Conservation (phyloP, 2,113 vertebrate genomes). For the Eclectus roratus region DNA sequence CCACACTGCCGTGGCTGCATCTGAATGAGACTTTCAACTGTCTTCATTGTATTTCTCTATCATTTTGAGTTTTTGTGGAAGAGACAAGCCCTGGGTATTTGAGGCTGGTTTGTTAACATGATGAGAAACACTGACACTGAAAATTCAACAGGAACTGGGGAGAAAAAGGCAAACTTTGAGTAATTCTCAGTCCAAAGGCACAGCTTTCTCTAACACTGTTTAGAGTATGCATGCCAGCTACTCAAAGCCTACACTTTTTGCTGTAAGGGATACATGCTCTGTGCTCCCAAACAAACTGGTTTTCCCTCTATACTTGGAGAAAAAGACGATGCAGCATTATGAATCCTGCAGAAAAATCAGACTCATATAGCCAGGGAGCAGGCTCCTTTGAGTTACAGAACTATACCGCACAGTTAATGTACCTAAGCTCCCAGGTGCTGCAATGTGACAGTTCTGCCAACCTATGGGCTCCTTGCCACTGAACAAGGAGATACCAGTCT, state of each 20-base stretch:
- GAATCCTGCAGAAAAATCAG: not conserved
- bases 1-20: accelerated
- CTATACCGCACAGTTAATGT: not conserved
- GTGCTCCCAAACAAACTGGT: not conserved
- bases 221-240: not conserved
- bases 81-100: not conserved
- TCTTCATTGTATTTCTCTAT: not conserved
- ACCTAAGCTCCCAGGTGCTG: not conserved
- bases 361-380: not conserved
- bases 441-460: not conserved
- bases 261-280: not conserved
- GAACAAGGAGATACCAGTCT: not conserved
- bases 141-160: not conserved
- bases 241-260: not conserved
- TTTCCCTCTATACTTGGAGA: not conserved
- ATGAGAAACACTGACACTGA: not conserved
- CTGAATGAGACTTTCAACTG: not conserved
- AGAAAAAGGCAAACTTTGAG: not conserved
- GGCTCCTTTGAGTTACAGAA: not conserved
- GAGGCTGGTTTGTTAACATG: not conserved
- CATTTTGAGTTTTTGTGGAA: not conserved
- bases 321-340: not conserved
- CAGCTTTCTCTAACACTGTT: not conserved
- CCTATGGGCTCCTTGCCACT: not conserved
- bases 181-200: not conserved